phyloP scores from a whole-genome alignment of 2,797 vertebrate species.

The Takifugu ocellatus region DNA sequence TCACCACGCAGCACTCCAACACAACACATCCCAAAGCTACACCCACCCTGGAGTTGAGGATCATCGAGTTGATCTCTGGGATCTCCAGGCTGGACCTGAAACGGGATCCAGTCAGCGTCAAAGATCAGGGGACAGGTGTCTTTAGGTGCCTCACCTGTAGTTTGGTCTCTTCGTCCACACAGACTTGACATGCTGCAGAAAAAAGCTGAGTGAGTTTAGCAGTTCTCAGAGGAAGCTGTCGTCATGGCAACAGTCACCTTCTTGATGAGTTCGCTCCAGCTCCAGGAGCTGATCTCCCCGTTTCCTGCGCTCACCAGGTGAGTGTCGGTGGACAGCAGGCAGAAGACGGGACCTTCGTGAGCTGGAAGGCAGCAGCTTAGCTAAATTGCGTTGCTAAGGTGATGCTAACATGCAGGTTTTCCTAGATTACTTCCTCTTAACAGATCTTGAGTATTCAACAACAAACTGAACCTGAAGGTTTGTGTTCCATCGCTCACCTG shows the following conservation, averaged over 20 bases:
- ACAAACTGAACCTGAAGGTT: background rate
- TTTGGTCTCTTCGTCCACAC: slow-evolving; percentile 81
- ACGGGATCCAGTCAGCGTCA: background rate
- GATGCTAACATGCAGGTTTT: background rate
- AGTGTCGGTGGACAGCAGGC: slow-evolving; percentile 78
- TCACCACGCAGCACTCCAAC: background rate
- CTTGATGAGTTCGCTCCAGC: slow-evolving; percentile 85
- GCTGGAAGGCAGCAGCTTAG: slow-evolving; percentile 60
- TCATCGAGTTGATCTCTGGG: slow-evolving; percentile 87
- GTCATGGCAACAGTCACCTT: slow-evolving; percentile 64
- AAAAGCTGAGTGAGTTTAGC: background rate
- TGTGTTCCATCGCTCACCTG: slow-evolving; percentile 64
- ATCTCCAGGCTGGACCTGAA: slow-evolving; percentile 84
- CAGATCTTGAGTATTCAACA: no score
- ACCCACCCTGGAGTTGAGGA: slow-evolving; percentile 74
- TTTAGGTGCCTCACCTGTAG: slow-evolving; percentile 76
- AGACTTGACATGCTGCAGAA: slow-evolving; percentile 77
- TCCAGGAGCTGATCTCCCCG: slow-evolving; percentile 86
- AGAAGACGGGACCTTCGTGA: slow-evolving; percentile 84
- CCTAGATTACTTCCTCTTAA: no score
- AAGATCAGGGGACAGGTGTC: background rate
- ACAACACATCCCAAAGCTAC: background rate
- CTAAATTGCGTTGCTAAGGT: no score
- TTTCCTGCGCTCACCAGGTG: slow-evolving; percentile 78
- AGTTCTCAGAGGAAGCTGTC: background rate